These are phyloP conservation scores for Melanocharis versteri DNA, from an alignment of 2,113 vertebrate species.

Conservation along the genomic window DNA sequence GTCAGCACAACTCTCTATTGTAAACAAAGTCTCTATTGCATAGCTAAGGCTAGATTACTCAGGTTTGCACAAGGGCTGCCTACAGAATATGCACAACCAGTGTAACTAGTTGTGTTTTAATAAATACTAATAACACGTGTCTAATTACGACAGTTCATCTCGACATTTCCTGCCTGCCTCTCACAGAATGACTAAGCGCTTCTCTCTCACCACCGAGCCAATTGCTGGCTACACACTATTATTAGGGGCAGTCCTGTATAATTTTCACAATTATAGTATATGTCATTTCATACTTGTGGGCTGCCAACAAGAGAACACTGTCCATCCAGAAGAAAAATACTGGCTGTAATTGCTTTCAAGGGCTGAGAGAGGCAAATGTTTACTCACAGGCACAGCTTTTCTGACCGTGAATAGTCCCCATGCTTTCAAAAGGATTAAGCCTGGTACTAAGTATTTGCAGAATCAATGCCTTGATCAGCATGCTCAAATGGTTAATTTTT, in stretches of 20 bases:
- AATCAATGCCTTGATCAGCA: slow-evolving; percentile 13
- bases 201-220: not conserved
- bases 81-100: slow-evolving; percentile 29
- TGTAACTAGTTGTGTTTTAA: slow-evolving; percentile 56
- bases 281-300: not conserved
- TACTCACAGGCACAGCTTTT: slow-evolving; percentile 26
- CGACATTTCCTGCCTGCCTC: slow-evolving; percentile 47
- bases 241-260: slow-evolving; percentile 29
- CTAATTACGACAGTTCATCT: not conserved
- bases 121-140: slow-evolving; percentile 38
- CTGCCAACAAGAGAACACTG: not conserved
- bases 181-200: slow-evolving; percentile 3
- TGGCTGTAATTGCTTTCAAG: not conserved
- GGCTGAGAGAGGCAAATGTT: not conserved
- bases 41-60: not conserved
- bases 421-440: slow-evolving; percentile 26
- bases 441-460: not conserved
- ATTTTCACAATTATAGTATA: slow-evolving; percentile 3
- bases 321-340: not conserved
- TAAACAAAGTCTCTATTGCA: slow-evolving; percentile 17
- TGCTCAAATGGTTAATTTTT: not conserved
- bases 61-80: slow-evolving; percentile 10
- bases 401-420: not conserved
- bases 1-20: not conserved
- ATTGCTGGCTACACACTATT: not conserved